Base-by-base conservation (phyloP, 92 coral and sea anemone genomes). In the Montipora capitata region DNA sequence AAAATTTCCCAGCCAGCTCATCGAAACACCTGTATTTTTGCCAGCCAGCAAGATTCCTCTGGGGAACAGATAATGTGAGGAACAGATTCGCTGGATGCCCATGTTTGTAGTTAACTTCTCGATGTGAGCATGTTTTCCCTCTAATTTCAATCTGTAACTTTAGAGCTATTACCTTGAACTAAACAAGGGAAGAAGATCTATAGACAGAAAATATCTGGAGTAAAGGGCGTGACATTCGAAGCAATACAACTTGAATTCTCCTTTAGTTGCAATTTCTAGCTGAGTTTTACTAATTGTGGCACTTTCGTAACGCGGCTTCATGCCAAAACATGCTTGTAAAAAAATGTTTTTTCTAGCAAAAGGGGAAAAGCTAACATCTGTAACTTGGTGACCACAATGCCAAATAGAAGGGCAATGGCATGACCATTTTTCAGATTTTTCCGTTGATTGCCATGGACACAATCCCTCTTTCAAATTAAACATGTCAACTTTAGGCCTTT, bases 191-290 rank as follows among this genome's bases (percentile, higher is more conserved):
- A 43, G 18, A 43, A 72, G 77, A 72, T 15, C 9, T 44, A 72
- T 72, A 44, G 5, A 44, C 2, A 72, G 59, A 72, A 17, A 72
- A 13, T 15, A 15, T 72, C 44, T 72, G 58, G 14, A 72, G 39
- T 17, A 43, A 72, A 3, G 77, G 77, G 44, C 48, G 14, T 44
- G 12, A 72, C 44, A 72, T 72, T 54, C 9, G 45, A 1, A 10
- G 79, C 17, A 16, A 14, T 52, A 7, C 61, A 20, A 73, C 59
- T 16, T 45, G 11, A 17, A 44, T 73, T 73, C 78, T 73, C 78
- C 62, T 39, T 54, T 52, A 10, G 79, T 74, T 64, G 79, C 43
- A 74, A 74, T 52, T 74, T 54, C 79, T 74, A 74, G 79, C 79
- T 42, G 63, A 74, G 39, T 74, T 3, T 17, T 74, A 51, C 14